Evolutionary conservation across 2,113 vertebrate species (phyloP), one percentile per base, ranked within the genome.

Genomic region (Microtus pennsylvanicus): DNA sequence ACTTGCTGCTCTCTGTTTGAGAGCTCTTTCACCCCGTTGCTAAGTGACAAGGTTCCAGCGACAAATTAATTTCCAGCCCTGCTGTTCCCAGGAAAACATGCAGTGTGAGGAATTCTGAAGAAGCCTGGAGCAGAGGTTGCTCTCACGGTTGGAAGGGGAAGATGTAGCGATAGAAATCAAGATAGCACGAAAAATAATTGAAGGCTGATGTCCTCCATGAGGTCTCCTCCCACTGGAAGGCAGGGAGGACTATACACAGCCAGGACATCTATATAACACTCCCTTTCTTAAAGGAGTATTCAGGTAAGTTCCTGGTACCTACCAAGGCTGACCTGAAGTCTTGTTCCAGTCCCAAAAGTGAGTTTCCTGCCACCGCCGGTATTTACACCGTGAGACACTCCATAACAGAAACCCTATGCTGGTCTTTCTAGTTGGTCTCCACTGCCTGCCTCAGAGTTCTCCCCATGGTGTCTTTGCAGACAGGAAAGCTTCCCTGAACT

Each of bases 301-400:
- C 5, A 38, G 24, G 76, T 65, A 50, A 55, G 30, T 22, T 93
- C 47, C 35, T 30, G 9, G 81, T 82, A 97, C 96, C 63, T 96
- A 97, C 97, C 95, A 50, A 61, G 61, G 45, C 63, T 92, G 86
- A 97, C 90, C 22, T 91, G 90, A 89, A 97, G 95, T 94, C 76
- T 95, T 0, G 91, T 97, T 96, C 94, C 91, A 70, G 87, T 77
- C 9, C 96, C 96, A 87, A 97, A 97, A 90, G 77, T 13, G 35
- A 97, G 52, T 87, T 93, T 93, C 35, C 90, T 0, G 30, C 7
- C n/a, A n/a, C 47, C 0, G 6, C 65, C n/a, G 12, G 0, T 76
- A 33, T 50, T 76, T 65, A 95, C 87, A 95, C 89, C 67, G 72
- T 86, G 89, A 96, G 58, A 86, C 33, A 35, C 35, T 92, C n/a